These are phyloP conservation scores for Drosophila kuntzei DNA, from an alignment of 2,888 invertebrate genomes.

Conservation along the genomic window DNA sequence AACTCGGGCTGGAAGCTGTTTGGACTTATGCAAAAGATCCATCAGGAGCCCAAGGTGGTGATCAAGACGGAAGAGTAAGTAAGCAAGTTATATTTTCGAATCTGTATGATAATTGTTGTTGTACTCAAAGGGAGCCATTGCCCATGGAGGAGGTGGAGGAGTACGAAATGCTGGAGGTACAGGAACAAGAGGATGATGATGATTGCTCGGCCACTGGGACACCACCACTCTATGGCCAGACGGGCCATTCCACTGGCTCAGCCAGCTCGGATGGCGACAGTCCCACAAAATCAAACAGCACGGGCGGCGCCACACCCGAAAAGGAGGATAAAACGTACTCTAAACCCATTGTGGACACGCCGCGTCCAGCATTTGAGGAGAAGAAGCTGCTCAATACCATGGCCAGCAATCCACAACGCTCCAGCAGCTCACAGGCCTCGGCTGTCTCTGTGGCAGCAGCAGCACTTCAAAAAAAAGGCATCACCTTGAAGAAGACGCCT, in stretches of 20 bases:
- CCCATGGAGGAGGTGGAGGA: slow-evolving; percentile 82
- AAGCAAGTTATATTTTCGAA: background rate
- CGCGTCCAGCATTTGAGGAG: slow-evolving; percentile 66
- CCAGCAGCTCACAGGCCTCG: slow-evolving; percentile 35
- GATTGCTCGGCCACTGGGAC: slow-evolving; percentile 35
- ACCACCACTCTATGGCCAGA: slow-evolving; percentile 40
- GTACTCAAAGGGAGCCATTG: slow-evolving; percentile 60
- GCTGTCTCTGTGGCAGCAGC: slow-evolving; percentile 66
- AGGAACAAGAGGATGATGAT: slow-evolving; percentile 83
- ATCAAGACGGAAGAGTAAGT: slow-evolving; percentile 78
- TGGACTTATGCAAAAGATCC: slow-evolving; percentile 83
- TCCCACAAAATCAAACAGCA: slow-evolving; percentile 75
- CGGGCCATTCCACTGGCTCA: slow-evolving; percentile 65
- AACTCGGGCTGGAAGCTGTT: slow-evolving; percentile 84
- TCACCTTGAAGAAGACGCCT: slow-evolving; percentile 80
- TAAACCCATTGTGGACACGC: slow-evolving; percentile 60
- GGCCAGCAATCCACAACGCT: slow-evolving; percentile 57
- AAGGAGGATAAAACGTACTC: slow-evolving; percentile 71
- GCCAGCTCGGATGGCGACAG: slow-evolving; percentile 82
- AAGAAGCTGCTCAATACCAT: slow-evolving; percentile 71
- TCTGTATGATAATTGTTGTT: background rate
- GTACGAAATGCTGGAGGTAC: slow-evolving; percentile 84
- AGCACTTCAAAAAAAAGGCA: slow-evolving; percentile 82
- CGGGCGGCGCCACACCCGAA: slow-evolving; percentile 73
- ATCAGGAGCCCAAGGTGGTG: slow-evolving; percentile 62